Evolutionary conservation across 2,797 vertebrate species (phyloP).

Genomic region (Thaleichthys pacificus): DNA sequence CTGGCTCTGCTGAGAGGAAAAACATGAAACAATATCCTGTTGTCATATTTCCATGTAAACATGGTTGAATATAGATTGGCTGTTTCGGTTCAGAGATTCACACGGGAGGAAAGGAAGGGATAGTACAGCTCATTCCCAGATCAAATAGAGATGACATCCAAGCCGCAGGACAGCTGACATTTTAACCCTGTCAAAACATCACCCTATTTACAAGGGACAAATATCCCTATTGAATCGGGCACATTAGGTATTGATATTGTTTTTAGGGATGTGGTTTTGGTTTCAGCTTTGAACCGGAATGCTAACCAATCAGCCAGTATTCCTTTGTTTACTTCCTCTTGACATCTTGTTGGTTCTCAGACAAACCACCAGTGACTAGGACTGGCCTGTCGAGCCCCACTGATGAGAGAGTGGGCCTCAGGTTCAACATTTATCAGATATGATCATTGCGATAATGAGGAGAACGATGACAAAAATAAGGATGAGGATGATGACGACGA

Average conservation of each 20-base stretch:
- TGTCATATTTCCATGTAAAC: not conserved
- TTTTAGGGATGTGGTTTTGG: slow-evolving; percentile 26
- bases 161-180: not conserved
- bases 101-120: not conserved
- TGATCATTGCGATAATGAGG: no score
- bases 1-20: not conserved
- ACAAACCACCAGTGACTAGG: not conserved
- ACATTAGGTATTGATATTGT: slow-evolving; percentile 37
- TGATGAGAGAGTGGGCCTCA: not conserved
- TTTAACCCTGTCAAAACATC: not conserved
- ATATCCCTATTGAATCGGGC: slow-evolving; percentile 32
- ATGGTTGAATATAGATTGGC: not conserved
- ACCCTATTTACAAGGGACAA: slow-evolving; percentile 17
- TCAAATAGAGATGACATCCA: not conserved
- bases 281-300: slow-evolving; percentile 22
- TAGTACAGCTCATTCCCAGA: not conserved
- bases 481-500: no score
- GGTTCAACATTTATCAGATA: not conserved
- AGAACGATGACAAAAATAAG: no score
- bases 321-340: not conserved
- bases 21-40: not conserved
- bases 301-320: slow-evolving; percentile 26
- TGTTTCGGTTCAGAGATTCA: not conserved
- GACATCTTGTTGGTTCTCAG: slow-evolving; percentile 4
- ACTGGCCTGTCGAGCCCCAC: not conserved